Evolutionary conservation across 2,888 invertebrate species (phyloP).

Genomic region (Catocala fraxini): DNA sequence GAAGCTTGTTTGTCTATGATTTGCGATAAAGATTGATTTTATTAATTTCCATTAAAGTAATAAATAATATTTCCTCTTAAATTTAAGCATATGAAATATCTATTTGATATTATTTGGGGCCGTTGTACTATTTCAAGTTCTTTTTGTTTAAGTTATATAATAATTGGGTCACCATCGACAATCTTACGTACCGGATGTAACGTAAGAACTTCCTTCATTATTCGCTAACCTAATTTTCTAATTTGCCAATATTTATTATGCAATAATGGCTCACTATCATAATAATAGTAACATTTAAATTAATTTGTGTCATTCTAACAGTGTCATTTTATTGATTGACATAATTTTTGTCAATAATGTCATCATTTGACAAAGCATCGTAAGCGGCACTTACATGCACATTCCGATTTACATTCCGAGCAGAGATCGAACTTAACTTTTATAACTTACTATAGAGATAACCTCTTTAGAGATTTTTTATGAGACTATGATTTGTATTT

Average conservation of each 20-base stretch:
- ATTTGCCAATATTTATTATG: too few relatives aligned
- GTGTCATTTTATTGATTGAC: slow-evolving; percentile 1
- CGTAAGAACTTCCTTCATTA: slow-evolving; percentile 2
- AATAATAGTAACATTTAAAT: background rate
- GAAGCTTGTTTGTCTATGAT: slow-evolving; percentile 1
- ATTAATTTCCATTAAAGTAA: too few relatives aligned
- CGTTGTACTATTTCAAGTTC: too few relatives aligned
- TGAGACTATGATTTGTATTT: too few relatives aligned
- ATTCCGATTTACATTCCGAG: too few relatives aligned
- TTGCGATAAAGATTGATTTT: background rate
- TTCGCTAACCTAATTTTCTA: background rate
- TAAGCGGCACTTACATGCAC: too few relatives aligned
- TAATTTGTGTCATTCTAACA: background rate
- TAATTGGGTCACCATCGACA: slow-evolving; percentile 40
- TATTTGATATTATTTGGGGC: too few relatives aligned
- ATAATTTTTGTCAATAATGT: background rate
- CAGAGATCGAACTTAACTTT: too few relatives aligned
- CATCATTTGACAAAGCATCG: background rate
- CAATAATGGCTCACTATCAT: background rate
- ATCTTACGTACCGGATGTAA: slow-evolving; percentile 36
- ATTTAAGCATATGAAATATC: too few relatives aligned
- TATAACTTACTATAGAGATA: too few relatives aligned
- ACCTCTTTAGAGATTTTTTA: too few relatives aligned
- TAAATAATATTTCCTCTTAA: too few relatives aligned
- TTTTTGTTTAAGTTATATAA: background rate